Percentiles rank a stretch among this genome's conserved stretches.
These are phyloP conservation scores for Eupsilia transversa DNA, from an alignment of 2,888 invertebrate species.

Conservation along the genomic window DNA sequence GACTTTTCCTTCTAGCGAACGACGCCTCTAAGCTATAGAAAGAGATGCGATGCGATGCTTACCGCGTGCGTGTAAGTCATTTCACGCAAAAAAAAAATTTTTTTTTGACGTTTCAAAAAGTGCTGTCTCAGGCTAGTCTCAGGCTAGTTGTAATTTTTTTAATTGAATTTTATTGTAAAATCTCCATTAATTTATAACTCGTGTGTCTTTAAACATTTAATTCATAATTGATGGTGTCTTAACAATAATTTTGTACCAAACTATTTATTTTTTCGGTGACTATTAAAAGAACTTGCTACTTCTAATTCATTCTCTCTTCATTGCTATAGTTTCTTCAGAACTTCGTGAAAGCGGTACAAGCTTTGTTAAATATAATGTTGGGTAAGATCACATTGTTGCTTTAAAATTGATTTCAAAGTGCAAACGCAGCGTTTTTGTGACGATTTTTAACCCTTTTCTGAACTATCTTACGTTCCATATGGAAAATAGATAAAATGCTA, in stretches of 20 bases:
- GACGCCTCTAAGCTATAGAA: background rate
- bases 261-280: conserved; percentile 28
- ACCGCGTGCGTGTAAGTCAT: background rate
- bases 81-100: background rate
- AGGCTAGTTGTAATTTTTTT: background rate
- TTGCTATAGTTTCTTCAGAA: conserved; percentile 29
- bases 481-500: background rate
- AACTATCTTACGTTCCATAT: background rate
- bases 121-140: background rate
- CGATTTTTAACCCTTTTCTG: background rate
- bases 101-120: background rate
- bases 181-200: conserved; percentile 20
- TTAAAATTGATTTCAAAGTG: conserved; percentile 35
- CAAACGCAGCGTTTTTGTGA: conserved; percentile 31
- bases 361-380: conserved; percentile 18
- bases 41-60: background rate
- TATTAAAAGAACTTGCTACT: conserved; percentile 51
- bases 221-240: conserved; percentile 19
- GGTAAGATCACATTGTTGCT: conserved; percentile 54
- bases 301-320: conserved; percentile 40
- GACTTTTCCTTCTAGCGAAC: no score
- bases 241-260: conserved; percentile 50
- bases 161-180: background rate
- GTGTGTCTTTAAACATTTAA: background rate
- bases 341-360: conserved; percentile 49